A percentile compares a stretch with the other conserved stretches of the same genome.
Conservation (phyloP, 2,113 vertebrate species). For the Rostratula benghalensis region DNA sequence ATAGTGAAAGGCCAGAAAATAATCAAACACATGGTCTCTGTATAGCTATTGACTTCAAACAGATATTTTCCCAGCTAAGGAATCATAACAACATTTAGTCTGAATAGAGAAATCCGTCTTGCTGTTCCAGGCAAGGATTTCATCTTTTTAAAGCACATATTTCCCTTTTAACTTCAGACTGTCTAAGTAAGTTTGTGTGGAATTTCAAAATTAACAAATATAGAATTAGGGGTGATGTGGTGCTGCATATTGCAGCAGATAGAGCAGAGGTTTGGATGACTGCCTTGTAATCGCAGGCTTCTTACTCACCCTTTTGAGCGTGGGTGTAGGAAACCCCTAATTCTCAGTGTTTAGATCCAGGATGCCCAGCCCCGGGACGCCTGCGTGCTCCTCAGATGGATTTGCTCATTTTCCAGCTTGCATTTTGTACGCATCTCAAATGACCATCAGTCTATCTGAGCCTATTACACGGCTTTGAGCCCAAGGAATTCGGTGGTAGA, state of each 20-base stretch:
- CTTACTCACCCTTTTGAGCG: background rate
- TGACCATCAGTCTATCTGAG: background rate
- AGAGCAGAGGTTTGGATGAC: background rate
- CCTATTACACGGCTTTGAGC: background rate
- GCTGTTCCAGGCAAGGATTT: background rate
- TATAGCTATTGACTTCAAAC: background rate
- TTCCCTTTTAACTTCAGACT: background rate
- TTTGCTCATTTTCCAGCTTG: background rate
- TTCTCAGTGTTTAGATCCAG: background rate
- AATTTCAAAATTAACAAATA: background rate
- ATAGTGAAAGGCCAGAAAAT: background rate
- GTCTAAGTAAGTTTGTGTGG: background rate
- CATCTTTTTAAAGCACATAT: background rate
- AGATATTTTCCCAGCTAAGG: background rate
- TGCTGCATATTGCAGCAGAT: background rate
- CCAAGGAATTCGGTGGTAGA: background rate
- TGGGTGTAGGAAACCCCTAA: background rate
- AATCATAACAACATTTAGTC: background rate
- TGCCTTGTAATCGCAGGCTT: background rate
- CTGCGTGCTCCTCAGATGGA: background rate
- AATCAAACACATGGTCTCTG: background rate
- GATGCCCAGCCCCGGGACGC: fast-evolving
- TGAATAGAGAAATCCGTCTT: background rate
- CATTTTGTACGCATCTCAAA: background rate
- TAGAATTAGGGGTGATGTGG: background rate